phyloP scores from a whole-genome alignment of 2,888 invertebrate genomes.

The Trichopoda pennipes region DNA sequence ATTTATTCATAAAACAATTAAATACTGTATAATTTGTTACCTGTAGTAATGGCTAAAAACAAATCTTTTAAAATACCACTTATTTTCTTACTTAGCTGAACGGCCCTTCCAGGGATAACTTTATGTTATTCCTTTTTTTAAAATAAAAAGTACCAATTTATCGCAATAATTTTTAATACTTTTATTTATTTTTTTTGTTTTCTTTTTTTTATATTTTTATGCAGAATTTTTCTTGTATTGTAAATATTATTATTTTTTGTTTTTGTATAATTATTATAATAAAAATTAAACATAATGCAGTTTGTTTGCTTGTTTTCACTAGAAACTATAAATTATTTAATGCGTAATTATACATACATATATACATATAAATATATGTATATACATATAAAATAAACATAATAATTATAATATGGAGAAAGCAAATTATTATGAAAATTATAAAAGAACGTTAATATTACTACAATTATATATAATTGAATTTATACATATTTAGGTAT shows the following conservation, averaged over 20 bases:
- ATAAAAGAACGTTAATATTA: constrained; percentile 44
- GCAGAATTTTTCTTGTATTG: constrained; percentile 61
- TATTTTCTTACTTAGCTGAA: too few relatives aligned
- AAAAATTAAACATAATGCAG: constrained; percentile 70
- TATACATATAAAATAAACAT: constrained; percentile 39
- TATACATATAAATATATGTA: constrained; percentile 8
- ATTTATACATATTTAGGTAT: constrained; percentile 28
- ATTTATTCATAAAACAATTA: too few relatives aligned
- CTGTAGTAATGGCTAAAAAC: too few relatives aligned
- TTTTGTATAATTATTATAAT: constrained; percentile 66
- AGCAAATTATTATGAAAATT: constrained; percentile 46
- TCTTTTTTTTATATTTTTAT: constrained; percentile 55
- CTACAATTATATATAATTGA: constrained; percentile 54
- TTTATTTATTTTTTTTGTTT: constrained; percentile 61
- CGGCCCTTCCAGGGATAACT: too few relatives aligned
- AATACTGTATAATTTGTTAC: too few relatives aligned
- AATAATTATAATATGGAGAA: constrained; percentile 47
- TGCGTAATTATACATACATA: constrained; percentile 29
- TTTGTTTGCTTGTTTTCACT: constrained; percentile 66
- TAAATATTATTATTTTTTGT: constrained; percentile 60
- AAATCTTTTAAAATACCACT: too few relatives aligned
- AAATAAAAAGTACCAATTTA: constrained; percentile 42
- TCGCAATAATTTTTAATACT: constrained; percentile 66
- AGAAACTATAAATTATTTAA: constrained; percentile 52
- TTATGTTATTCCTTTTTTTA: background rate